Base-by-base conservation (phyloP, 2,113 vertebrate species). In the Struthidea cinerea region DNA sequence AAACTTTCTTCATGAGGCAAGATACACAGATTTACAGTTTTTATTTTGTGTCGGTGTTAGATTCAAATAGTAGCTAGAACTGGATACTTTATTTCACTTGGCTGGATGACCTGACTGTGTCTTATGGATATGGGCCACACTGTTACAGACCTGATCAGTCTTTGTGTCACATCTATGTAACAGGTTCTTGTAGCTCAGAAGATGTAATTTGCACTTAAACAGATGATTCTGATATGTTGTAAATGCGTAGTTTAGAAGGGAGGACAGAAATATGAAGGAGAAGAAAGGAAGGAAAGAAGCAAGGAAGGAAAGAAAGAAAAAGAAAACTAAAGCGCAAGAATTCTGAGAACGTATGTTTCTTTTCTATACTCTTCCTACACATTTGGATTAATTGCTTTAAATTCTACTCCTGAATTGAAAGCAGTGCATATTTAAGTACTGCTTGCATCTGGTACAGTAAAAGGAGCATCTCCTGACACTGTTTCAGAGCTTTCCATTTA, bases 81-180 rank as follows among this genome's bases (percentile, higher is more conserved):
- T 22, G 16, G 33, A 19, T 32, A 32, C 1, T 2, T 26, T n/a
- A 44, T 68, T 89, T 94, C 10, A 5, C 28, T 57, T 42, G 16
- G 4, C 5, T 78, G 33, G 7, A 22, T 67, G 24, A 41, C 23
- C 26, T 70, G 42, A 30, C 15, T 64, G 3, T 28, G 5, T 42
- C 8, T 22, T 41, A 4, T 0, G 4, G 24, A 11, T 57, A 20
- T 59, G 24, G 10, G 24, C 37, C 7, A 12, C 6, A 2, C 23
- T 90, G 20, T 37, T 39, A 18, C 50, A 65, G 30, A n/a, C 23
- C 9, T 49, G 10, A 26, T 19, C 0, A 0, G 1, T 23, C 42
- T 81, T 67, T 49, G 4, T 41, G 18, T 91, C 14, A 24, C 9
- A 8, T 47, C 11, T 65, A 4, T 24, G 23, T 67, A 65, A 47